A percentile compares a stretch with the other conserved stretches of the same genome.
Conservation (phyloP, 2,888 invertebrate genomes). For the Cerastoderma edule region DNA sequence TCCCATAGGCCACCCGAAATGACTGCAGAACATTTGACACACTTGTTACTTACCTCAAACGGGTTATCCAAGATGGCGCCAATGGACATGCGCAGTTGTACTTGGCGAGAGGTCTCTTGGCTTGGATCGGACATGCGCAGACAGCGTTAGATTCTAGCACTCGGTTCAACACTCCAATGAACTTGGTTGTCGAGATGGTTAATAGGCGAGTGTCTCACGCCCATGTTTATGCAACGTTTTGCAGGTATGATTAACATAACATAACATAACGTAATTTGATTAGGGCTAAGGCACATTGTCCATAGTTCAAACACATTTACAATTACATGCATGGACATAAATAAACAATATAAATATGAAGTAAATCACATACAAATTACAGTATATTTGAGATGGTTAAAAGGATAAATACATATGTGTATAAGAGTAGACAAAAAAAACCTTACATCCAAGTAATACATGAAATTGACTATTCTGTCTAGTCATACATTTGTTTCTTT, state of each 20-base stretch:
- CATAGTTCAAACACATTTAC: too few relatives aligned
- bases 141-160: background rate
- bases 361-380: too few relatives aligned
- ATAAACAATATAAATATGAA: too few relatives aligned
- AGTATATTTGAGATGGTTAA: too few relatives aligned
- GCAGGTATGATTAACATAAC: conserved; percentile 11
- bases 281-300: too few relatives aligned
- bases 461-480: too few relatives aligned
- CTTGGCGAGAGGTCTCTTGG: conserved; percentile 6
- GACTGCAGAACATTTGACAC: background rate
- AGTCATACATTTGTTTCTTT: too few relatives aligned
- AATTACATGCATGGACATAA: too few relatives aligned
- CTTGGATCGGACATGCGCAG: conserved; percentile 13
- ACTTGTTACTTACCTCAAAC: background rate
- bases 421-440: too few relatives aligned
- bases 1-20: background rate
- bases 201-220: background rate
- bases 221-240: conserved; percentile 2
- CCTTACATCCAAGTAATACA: too few relatives aligned
- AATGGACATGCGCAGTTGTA: background rate
- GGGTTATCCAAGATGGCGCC: background rate
- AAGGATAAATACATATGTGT: too few relatives aligned
- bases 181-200: background rate
- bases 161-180: conserved; percentile 1
- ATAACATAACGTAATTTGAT: too few relatives aligned